Conservation (phyloP, 2,797 vertebrate genomes). For the Dendrocincla fuliginosa region DNA sequence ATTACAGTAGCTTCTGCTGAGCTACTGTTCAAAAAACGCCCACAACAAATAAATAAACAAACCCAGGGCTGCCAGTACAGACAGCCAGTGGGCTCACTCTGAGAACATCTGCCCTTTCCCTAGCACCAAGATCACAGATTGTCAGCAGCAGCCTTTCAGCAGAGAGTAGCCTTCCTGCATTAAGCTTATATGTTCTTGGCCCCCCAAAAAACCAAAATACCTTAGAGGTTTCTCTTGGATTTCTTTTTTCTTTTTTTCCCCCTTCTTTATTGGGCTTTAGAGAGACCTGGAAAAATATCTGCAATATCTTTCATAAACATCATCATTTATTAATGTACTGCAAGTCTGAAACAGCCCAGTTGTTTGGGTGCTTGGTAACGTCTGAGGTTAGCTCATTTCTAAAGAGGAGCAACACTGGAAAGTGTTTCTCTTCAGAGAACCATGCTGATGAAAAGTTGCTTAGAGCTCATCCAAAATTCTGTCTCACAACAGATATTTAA, state of each 20-base stretch:
- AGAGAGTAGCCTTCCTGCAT: background rate
- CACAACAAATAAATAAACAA: background rate
- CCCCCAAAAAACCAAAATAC: background rate
- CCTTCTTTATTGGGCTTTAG: background rate
- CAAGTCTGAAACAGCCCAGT: slow-evolving; percentile 44
- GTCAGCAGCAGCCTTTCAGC: background rate
- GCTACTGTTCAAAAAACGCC: background rate
- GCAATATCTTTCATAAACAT: slow-evolving; percentile 49
- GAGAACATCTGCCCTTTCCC: slow-evolving; percentile 15
- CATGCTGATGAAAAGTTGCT: slow-evolving; percentile 70
- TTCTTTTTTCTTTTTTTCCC: background rate
- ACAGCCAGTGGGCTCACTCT: background rate
- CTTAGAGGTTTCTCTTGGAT: background rate
- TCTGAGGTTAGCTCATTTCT: slow-evolving; percentile 61
- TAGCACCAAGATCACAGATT: background rate
- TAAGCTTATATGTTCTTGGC: background rate
- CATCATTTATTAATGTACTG: slow-evolving; percentile 58
- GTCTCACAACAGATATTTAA: slow-evolving; percentile 59
- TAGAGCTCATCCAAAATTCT: slow-evolving; percentile 67
- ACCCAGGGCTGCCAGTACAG: background rate
- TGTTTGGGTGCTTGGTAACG: slow-evolving; percentile 67
- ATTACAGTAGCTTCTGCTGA: background rate
- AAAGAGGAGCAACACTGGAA: slow-evolving; percentile 65
- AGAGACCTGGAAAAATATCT: slow-evolving; percentile 39
- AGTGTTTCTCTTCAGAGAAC: slow-evolving; percentile 65